phyloP scores from a whole-genome alignment of 1,140 invertebrate species.

The Cyclina sinensis region DNA sequence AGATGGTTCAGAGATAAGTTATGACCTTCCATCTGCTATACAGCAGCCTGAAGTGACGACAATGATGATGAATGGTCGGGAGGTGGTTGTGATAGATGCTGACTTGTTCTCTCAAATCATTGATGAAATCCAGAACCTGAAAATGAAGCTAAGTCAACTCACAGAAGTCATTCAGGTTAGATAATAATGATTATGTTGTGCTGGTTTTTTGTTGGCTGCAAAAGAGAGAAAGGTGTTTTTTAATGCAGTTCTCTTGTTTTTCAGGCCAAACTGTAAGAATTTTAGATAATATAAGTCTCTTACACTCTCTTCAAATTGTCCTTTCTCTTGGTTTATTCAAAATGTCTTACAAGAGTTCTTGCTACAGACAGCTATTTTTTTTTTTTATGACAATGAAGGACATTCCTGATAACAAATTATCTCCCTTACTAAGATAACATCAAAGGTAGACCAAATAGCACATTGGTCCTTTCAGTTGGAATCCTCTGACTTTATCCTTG shows the following conservation, averaged over 20 bases:
- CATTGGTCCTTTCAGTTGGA: no score
- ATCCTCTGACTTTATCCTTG: no score
- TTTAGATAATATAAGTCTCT: background rate
- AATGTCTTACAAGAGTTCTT: no score
- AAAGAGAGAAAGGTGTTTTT: background rate
- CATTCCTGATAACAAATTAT: no score
- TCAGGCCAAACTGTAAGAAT: background rate
- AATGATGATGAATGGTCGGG: slow-evolving; percentile 64
- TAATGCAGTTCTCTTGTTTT: background rate
- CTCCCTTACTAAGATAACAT: no score
- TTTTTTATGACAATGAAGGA: no score
- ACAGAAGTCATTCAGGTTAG: slow-evolving; percentile 69
- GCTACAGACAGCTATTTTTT: no score
- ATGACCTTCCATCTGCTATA: slow-evolving; percentile 9
- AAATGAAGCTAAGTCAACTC: slow-evolving; percentile 68
- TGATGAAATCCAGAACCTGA: slow-evolving; percentile 67
- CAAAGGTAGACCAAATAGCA: no score
- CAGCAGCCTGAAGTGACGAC: slow-evolving; percentile 57
- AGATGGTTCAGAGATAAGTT: slow-evolving; percentile 31
- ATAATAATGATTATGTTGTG: background rate
- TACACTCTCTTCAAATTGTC: no score
- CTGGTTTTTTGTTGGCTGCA: background rate
- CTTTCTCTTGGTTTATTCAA: no score
- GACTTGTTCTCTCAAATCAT: slow-evolving; percentile 69
- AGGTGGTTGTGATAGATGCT: slow-evolving; percentile 69